Base-by-base conservation (phyloP, 2,113 vertebrate genomes). In the Xerus inauris region DNA sequence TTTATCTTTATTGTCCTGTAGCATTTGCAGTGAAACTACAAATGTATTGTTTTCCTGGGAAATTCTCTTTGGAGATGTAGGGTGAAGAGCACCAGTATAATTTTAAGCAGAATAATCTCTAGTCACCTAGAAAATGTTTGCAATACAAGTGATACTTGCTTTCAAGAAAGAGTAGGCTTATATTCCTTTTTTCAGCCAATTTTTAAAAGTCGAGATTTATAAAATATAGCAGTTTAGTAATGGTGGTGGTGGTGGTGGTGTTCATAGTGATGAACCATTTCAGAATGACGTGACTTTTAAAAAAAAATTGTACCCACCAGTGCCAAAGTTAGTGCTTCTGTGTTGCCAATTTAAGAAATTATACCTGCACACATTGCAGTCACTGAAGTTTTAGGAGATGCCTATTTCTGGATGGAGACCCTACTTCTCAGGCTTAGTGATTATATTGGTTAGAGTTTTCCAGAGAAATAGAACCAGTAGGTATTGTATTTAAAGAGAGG, bases 81-180 rank as follows among this genome's bases (percentile, higher is more conserved):
- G 17, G 8, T 3, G 7, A 91, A 42, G 69, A 83, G 10, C 71
- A 54, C 71, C 80, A 40, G n/a, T 91, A 64, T 8, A 83, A 82
- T 90, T 64, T 79, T 73, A 65, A 91, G 77, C 35, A 96, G 65
- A 81, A 81, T 8, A 35, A 67, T 81, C 85, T 92, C 72, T 72
- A 51, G 35, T 87, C 38, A 65, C 69, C 54, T 90, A 72, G 65
- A 75, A 80, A 65, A 75, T 11, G 1, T 93, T 71, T 84, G 8
- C 45, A 40, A 7, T 75, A 1, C 64, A 87, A 84, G 40, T 86
- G 42, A n/a, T 65, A 72, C 1, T 62, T 87, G 75, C 75, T 91
- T 77, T 84, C 35, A 5, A 81, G 67, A 82, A 94, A 42, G 42
- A 59, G 14, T 45, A 75, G 42, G 9, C 19, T 73, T 80, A 35